A percentile compares a stretch with the other conserved stretches of the same genome.
Evolutionary conservation across 2,888 invertebrate species (phyloP).

Genomic region (Carcina quercana): DNA sequence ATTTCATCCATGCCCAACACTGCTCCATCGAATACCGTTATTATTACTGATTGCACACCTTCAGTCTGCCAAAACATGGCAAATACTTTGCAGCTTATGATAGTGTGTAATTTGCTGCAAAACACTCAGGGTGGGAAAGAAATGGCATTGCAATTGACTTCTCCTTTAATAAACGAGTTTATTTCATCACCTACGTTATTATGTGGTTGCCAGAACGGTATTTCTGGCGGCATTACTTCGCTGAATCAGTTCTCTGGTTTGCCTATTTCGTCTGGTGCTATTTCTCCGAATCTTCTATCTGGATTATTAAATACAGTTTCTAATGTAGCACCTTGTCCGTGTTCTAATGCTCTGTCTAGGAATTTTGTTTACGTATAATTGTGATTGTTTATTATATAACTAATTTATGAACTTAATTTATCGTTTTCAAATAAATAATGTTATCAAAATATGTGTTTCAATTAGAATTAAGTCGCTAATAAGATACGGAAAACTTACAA

Average conservation of each 20-base stretch:
- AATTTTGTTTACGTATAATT: too few relatives aligned
- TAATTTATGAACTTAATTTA: not conserved
- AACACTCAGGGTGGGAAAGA: constrained; percentile 33
- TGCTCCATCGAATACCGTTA: constrained; percentile 27
- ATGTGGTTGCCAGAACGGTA: constrained; percentile 32
- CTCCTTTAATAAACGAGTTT: constrained; percentile 37
- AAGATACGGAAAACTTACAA: too few relatives aligned
- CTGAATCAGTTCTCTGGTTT: constrained; percentile 3
- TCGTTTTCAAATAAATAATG: too few relatives aligned
- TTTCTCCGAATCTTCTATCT: constrained; percentile 20
- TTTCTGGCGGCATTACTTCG: constrained; percentile 12
- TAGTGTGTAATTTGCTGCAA: constrained; percentile 43
- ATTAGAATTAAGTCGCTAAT: too few relatives aligned
- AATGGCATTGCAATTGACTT: constrained; percentile 31
- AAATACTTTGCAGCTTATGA: constrained; percentile 51
- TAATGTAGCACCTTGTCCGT: constrained; percentile 9
- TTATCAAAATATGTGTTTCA: too few relatives aligned
- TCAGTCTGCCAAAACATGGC: constrained; percentile 46
- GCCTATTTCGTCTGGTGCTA: constrained; percentile 6
- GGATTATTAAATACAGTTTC: constrained; percentile 8
- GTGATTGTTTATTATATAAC: not conserved
- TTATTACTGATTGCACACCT: constrained; percentile 53
- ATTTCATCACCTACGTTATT: constrained; percentile 28
- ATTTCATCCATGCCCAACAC: constrained; percentile 19
- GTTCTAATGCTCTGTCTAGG: constrained; percentile 2